A percentile compares a stretch with the other conserved stretches of the same genome.
Conservation (phyloP, 2,797 vertebrate species). For the Pantherophis alleghaniensis region DNA sequence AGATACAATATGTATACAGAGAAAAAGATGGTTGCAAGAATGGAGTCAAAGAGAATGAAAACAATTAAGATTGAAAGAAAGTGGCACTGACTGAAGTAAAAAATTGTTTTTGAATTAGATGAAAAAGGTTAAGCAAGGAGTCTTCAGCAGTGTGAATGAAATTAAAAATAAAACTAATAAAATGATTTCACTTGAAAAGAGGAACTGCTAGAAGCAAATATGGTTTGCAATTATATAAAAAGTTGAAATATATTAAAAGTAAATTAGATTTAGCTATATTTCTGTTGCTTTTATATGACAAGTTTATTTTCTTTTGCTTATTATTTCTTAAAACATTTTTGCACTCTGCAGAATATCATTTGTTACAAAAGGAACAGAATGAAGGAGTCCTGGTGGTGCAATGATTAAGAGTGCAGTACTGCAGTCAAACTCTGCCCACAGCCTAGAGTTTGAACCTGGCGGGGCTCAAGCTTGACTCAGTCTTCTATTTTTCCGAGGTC, state of each 20-base stretch:
- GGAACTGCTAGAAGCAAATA: neutral
- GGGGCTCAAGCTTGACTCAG: too few species aligned
- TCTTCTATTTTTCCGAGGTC: too few species aligned
- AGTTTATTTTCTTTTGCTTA: neutral
- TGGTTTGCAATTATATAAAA: neutral
- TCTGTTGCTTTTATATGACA: neutral
- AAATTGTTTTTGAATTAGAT: neutral
- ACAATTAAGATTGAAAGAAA: neutral
- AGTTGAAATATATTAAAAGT: neutral
- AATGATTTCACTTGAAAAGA: neutral
- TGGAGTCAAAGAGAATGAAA: neutral
- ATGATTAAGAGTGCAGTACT: too few species aligned
- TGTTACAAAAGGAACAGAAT: neutral
- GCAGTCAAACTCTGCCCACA: too few species aligned
- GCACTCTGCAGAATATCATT: neutral
- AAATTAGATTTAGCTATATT: neutral
- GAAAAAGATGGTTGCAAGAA: neutral
- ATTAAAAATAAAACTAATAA: neutral
- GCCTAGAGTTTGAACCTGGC: too few species aligned
- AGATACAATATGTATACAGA: neutral
- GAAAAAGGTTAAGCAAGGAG: neutral
- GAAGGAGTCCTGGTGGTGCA: neutral
- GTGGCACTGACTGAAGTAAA: neutral
- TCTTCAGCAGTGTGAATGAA: neutral
- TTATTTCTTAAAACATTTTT: neutral